Evolutionary conservation across 2,888 invertebrate genomes (phyloP).

Genomic region (Agrilus mali): DNA sequence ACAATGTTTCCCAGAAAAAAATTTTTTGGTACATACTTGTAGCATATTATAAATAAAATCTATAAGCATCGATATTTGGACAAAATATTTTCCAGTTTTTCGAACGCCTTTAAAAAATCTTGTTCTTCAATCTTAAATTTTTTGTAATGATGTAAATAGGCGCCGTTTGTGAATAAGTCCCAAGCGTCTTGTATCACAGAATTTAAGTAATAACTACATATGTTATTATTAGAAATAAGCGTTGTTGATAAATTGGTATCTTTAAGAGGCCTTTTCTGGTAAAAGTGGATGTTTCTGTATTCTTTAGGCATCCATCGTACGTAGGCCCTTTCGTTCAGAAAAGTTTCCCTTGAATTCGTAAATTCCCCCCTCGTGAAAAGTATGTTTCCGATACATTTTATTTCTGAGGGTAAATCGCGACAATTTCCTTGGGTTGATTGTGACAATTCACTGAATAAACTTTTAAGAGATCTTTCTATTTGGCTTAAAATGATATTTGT

Average conservation of each 20-base stretch:
- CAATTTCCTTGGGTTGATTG: slow-evolving; percentile 2
- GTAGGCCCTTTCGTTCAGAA: slow-evolving; percentile 25
- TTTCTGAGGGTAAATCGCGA: background rate
- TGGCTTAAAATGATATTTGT: no score
- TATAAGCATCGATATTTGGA: slow-evolving; percentile 7
- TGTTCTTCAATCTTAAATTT: slow-evolving; percentile 36
- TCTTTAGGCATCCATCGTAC: slow-evolving; percentile 29
- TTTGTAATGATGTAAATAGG: slow-evolving; percentile 40
- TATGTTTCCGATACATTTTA: slow-evolving; percentile 26
- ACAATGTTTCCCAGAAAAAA: background rate
- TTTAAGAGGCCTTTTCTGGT: slow-evolving; percentile 29
- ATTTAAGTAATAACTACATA: slow-evolving; percentile 29
- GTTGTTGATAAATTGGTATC: slow-evolving; percentile 34
- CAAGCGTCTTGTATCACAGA: slow-evolving; percentile 34
- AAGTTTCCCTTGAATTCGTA: slow-evolving; percentile 16
- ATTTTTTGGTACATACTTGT: background rate
- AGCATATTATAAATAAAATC: background rate
- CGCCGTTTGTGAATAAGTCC: slow-evolving; percentile 35
- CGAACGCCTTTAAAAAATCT: slow-evolving; percentile 37
- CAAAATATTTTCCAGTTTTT: slow-evolving; percentile 35
- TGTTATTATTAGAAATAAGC: slow-evolving; percentile 35
- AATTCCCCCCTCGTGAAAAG: slow-evolving; percentile 32
- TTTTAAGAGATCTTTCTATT: slow-evolving; percentile 1
- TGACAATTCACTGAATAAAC: slow-evolving; percentile 3
- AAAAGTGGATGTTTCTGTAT: slow-evolving; percentile 27